phyloP scores from a whole-genome alignment of 2,113 vertebrate species.

The Rhinopithecus roxellana region DNA sequence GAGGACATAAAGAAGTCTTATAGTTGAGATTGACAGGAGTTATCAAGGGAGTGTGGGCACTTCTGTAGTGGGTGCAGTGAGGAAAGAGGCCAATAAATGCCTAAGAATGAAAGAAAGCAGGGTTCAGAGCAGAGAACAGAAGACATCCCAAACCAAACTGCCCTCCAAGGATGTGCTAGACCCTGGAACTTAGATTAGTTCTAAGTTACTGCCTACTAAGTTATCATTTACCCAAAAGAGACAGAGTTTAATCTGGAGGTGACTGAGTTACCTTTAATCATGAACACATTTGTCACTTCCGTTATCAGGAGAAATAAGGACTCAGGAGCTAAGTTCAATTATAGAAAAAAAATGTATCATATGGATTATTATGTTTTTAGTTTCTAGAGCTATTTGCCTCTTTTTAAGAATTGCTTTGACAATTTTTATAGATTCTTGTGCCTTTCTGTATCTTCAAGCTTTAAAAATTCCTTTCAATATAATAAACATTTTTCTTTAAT shows the following conservation, averaged over 20 bases:
- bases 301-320: background rate
- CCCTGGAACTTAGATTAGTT: background rate
- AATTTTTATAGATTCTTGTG: background rate
- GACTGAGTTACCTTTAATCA: background rate
- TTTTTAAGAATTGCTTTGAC: background rate
- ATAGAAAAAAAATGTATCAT: background rate
- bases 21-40: background rate
- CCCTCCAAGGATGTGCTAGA: background rate
- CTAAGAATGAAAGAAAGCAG: background rate
- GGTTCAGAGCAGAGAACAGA: background rate
- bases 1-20: background rate
- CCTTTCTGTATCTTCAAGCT: slow-evolving; percentile 22
- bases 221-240: background rate
- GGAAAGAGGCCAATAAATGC: background rate
- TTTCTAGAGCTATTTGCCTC: background rate
- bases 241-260: background rate
- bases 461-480: background rate
- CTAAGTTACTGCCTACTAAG: background rate
- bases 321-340: background rate
- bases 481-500: background rate
- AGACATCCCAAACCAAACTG: background rate
- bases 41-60: background rate
- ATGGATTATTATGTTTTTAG: background rate
- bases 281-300: background rate
- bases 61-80: background rate